Evolutionary conservation across 2,113 vertebrate genomes (phyloP), one percentile per base, ranked within the genome.

Genomic region (Lipophrys pholis): DNA sequence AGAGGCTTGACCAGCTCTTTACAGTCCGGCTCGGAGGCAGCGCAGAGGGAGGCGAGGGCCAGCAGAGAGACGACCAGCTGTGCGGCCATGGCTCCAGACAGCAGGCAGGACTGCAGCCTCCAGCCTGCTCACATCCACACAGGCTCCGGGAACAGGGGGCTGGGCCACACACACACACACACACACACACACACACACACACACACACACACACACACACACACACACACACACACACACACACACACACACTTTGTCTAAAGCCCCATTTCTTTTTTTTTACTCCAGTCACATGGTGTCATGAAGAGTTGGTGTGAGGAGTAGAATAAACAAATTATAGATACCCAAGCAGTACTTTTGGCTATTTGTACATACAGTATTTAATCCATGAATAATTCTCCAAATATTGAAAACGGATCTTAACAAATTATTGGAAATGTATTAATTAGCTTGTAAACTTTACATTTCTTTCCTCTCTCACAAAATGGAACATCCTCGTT

Each of bases 1-100:
- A 89, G 82, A 53, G 91, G 91, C 52, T 92, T 92, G 1, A 92
- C 78, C 64, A 92, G 78, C 36, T 91, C 84, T 54, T 87, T 84
- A 43, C 91, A 92, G 86, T 90, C 80, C 49, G 0, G 76, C 46
- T 91, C 80, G 64, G 91, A 78, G 17, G 85, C 81, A 8, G 74
- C 73, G n/a, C 81, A 16, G 76, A 90, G 77, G 77, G 89, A 87
- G 85, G 71, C 11, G 50, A 91, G 65, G 65, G 87, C 83, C 71
- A 92, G 81, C 78, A 91, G 76, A 66, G 82, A 83, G 0, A 78
- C 56, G 14, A 85, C 70, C 76, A 91, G 73, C 84, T 89, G 89
- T 72, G 84, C 84, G 84, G 87, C 89, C 91, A 92, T 92, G 76
- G 36, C 64, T 89, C 7, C 17, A 82, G 81, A 79, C 83, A 81